These are phyloP conservation scores for Chrysaora quinquecirrha DNA, from an alignment of 30 jellyfish, hydroid and myxozoan genomes.

Conservation along the genomic window DNA sequence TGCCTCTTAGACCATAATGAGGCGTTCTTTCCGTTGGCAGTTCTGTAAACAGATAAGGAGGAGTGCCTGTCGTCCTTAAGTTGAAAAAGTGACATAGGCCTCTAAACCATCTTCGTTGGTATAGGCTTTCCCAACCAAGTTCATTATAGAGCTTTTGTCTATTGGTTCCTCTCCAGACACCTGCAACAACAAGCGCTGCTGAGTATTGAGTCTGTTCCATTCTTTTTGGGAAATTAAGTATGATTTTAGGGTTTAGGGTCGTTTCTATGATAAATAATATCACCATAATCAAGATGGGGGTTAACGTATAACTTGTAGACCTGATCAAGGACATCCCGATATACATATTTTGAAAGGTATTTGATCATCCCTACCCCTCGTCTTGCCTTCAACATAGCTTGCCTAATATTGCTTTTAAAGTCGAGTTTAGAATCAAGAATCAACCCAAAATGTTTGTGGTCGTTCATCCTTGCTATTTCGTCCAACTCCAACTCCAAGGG, in stretches of 20 bases:
- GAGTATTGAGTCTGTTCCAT: conserved; percentile 22
- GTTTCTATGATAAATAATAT: conserved; percentile 28
- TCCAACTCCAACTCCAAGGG: conserved; percentile 20
- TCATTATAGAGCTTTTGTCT: conserved; percentile 43
- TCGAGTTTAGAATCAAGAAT: conserved; percentile 20
- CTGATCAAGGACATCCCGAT: conserved; percentile 53
- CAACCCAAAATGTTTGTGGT: conserved; percentile 37
- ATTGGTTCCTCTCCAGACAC: conserved; percentile 52
- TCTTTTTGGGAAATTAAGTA: conserved; percentile 27
- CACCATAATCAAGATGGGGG: conserved; percentile 56
- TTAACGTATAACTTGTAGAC: conserved; percentile 43
- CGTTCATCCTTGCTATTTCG: conserved; percentile 21
- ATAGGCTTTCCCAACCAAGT: conserved; percentile 48
- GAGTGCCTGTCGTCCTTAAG: conserved; percentile 28
- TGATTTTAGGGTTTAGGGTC: conserved; percentile 38
- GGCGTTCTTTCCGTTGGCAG: conserved; percentile 29
- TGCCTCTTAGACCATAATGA: conserved; percentile 15
- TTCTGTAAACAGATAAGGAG: conserved; percentile 29
- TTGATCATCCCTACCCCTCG: conserved; percentile 40
- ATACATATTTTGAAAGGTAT: conserved; percentile 18
- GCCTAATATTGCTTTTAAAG: conserved; percentile 34
- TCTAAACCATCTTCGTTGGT: conserved; percentile 41
- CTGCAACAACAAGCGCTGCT: conserved; percentile 51
- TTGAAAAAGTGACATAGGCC: conserved; percentile 22
- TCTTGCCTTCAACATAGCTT: conserved; percentile 21